Evolutionary conservation across 92 coral and sea anemone genomes (phyloP), one percentile per base, ranked within the genome.

Genomic region (Heteractis magnifica): DNA sequence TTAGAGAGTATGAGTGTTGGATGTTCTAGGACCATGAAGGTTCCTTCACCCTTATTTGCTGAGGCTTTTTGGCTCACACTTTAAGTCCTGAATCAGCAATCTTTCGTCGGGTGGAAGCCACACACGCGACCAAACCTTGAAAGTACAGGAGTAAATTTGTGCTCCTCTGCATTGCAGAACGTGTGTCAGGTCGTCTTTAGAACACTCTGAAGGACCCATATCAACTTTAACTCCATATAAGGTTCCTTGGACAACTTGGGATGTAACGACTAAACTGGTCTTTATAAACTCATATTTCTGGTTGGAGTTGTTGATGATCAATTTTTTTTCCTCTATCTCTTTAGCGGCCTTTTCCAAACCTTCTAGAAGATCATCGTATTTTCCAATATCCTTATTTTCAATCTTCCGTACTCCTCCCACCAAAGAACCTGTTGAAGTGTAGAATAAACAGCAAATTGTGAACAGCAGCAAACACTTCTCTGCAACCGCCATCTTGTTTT

Each of bases 171-270:
- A 76, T 8, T n/a, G 10, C n/a, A 59, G 21, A 14, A 12, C 10
- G 12, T 41, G 71, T 50, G 41, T 9, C 23, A 19, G 19, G 14
- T 53, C 56, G 16, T 62, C 50, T 12, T 48, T 2, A 78, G 62
- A 18, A 21, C 65, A 23, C 6, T 72, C 71, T 15, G 51, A 78
- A 13, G 83, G 89, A 16, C 21, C 86, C 11, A 80, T 5, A 23
- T 75, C 77, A 55, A 81, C 8, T 20, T 64, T 68, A 15, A 88
- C 91, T 19, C 77, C 53, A 16, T 80, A 88, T 64, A 79, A 13
- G 6, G 0, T 4, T 2, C 91, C 91, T 82, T 88, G 75, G 14
- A 88, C 89, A 58, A 85, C 77, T 88, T 88, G 89, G 12, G 26
- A 8, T 4, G 78, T 49, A 12, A 82, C 91, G 2, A 18, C 8